A percentile compares a stretch with the other conserved stretches of the same genome.
Evolutionary conservation across 2,113 vertebrate species (phyloP).

Genomic region (Eurypyga helias): DNA sequence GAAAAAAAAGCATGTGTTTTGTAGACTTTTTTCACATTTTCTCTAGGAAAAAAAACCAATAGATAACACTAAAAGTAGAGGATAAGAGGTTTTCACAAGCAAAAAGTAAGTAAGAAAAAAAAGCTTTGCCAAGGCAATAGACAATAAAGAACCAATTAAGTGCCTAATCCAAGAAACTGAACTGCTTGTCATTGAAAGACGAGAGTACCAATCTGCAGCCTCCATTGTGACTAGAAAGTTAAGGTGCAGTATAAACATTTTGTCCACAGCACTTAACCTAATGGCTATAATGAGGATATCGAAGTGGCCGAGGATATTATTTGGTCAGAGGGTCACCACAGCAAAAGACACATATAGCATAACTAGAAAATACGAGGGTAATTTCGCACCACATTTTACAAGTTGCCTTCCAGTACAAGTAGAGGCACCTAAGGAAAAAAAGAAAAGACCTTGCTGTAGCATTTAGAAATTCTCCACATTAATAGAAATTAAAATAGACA

Average conservation of each 20-base stretch:
- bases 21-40: not conserved
- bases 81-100: not conserved
- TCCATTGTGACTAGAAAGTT: not conserved
- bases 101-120: not conserved
- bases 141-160: slow-evolving; percentile 48
- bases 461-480: not conserved
- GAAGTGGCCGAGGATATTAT: slow-evolving; percentile 11
- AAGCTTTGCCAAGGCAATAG: not conserved
- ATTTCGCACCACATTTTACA: not conserved
- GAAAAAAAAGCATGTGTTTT: not conserved
- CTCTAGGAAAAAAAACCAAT: not conserved
- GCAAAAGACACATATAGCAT: not conserved
- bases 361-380: not conserved
- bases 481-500: not conserved
- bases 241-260: not conserved
- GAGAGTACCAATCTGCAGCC: not conserved
- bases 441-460: not conserved
- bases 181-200: slow-evolving; percentile 15
- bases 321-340: slow-evolving; percentile 22
- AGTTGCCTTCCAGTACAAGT: not conserved
- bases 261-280: slow-evolving; percentile 40
- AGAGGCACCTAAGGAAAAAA: not conserved
- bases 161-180: slow-evolving; percentile 26
- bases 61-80: not conserved
- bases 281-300: slow-evolving; percentile 28